Percentiles rank a stretch among this genome's conserved stretches.
Conservation (phyloP, 1,140 invertebrate species). For the Drosophila punjabiensis region DNA sequence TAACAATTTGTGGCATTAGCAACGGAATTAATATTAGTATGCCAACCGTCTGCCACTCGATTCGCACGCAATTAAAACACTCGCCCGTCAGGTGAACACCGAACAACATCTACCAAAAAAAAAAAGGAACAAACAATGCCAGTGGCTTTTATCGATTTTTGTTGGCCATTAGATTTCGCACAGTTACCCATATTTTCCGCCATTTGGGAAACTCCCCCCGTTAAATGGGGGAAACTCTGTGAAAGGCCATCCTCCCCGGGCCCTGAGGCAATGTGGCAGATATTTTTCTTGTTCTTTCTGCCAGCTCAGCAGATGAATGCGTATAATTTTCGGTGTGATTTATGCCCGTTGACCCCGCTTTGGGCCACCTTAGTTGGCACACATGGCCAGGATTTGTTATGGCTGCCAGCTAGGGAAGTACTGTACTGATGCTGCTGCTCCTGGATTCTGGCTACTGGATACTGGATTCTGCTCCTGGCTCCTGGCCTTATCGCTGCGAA, state of each 20-base stretch:
- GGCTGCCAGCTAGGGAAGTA: conserved; percentile 37
- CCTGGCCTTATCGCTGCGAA: conserved; percentile 67
- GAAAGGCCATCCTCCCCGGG: conserved; percentile 11
- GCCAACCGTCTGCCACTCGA: conserved; percentile 12
- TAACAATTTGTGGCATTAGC: conserved; percentile 46
- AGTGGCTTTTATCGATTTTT: conserved; percentile 74
- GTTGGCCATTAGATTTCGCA: conserved; percentile 81
- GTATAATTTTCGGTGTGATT: conserved; percentile 85
- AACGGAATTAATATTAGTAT: conserved; percentile 35
- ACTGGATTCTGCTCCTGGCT: not conserved
- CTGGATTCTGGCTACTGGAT: not conserved
- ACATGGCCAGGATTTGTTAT: conserved; percentile 75
- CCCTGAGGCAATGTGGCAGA: conserved; percentile 74
- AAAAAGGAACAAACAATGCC: conserved; percentile 2
- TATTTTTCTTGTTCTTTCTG: conserved; percentile 74
- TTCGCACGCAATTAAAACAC: conserved; percentile 57
- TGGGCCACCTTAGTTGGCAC: conserved; percentile 59
- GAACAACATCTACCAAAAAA: not conserved
- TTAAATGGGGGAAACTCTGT: conserved; percentile 25
- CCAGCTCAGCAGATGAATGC: conserved; percentile 84
- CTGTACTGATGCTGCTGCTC: conserved; percentile 36
- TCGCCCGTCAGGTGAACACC: conserved; percentile 30
- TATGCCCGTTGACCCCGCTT: conserved; percentile 79
- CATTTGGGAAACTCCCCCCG: conserved; percentile 70
- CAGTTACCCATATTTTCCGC: conserved; percentile 83